Evolutionary conservation across 1,140 invertebrate species (phyloP).

Genomic region (Brachionus asplanchnoidis): DNA sequence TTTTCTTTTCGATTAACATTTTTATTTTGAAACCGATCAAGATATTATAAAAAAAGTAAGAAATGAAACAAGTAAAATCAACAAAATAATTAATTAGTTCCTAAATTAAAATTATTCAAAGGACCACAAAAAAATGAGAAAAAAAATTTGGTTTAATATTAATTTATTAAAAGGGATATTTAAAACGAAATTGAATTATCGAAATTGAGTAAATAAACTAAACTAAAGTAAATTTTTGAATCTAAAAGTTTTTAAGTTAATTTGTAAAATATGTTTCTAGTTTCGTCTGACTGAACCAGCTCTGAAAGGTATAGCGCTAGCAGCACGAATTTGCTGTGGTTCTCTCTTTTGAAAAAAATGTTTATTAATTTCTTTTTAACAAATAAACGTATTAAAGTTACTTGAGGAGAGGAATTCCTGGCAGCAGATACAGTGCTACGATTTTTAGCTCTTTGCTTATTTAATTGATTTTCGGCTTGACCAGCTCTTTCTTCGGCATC

Average conservation of each 20-base stretch:
- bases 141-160: too few species aligned
- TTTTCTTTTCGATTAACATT: too few species aligned
- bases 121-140: too few species aligned
- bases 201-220: background rate
- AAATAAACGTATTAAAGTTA: background rate
- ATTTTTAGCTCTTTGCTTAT: slow-evolving; percentile 91
- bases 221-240: background rate
- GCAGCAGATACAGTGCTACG: slow-evolving; percentile 65
- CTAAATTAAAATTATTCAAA: too few species aligned
- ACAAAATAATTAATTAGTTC: too few species aligned
- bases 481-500: slow-evolving; percentile 97
- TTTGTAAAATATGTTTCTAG: background rate
- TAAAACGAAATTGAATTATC: too few species aligned
- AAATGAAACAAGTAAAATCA: too few species aligned
- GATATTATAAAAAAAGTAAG: too few species aligned
- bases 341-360: slow-evolving; percentile 6
- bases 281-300: slow-evolving; percentile 40
- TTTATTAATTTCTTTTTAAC: too few species aligned
- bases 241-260: background rate
- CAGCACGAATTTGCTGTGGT: slow-evolving; percentile 19
- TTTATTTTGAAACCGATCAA: too few species aligned
- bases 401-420: slow-evolving; percentile 8
- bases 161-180: too few species aligned
- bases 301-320: background rate
- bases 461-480: slow-evolving; percentile 90